Percentiles rank a stretch among this genome's conserved stretches.
These are phyloP conservation scores for Saturnia japonica DNA, from an alignment of 2,888 invertebrate species.

Conservation along the genomic window DNA sequence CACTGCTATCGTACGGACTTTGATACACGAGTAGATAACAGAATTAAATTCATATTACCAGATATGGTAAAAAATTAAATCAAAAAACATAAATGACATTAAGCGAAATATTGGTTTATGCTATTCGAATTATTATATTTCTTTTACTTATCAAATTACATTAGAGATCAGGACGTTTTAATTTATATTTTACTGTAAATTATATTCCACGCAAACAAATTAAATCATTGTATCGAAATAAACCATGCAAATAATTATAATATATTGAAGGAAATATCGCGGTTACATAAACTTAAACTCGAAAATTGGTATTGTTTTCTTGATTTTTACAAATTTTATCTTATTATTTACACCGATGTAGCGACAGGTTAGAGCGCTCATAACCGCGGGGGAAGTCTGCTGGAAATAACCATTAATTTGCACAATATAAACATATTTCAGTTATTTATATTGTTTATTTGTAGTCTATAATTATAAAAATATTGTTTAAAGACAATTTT, in stretches of 20 bases:
- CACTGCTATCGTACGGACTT: neutral
- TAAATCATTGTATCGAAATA: neutral
- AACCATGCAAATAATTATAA: neutral
- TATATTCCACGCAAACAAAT: neutral
- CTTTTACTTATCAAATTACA: neutral
- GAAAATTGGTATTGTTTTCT: too few species aligned
- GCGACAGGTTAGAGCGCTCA: too few species aligned
- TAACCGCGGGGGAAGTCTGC: too few species aligned
- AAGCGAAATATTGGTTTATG: neutral
- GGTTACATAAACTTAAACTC: too few species aligned
- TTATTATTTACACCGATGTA: too few species aligned
- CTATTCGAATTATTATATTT: neutral
- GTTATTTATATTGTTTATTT: too few species aligned
- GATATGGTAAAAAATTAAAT: too few species aligned
- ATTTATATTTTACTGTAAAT: neutral
- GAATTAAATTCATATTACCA: neutral
- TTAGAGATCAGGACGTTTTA: neutral
- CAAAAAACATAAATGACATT: neutral
- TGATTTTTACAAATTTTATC: too few species aligned
- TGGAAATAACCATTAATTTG: too few species aligned
- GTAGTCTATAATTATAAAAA: too few species aligned
- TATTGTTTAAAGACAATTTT: neutral
- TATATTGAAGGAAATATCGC: neutral
- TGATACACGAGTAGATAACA: neutral
- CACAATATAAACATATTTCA: too few species aligned